Percentiles rank a stretch among this genome's conserved stretches.
Conservation (phyloP, 2,888 invertebrate genomes). For the Thalpophila matura region DNA sequence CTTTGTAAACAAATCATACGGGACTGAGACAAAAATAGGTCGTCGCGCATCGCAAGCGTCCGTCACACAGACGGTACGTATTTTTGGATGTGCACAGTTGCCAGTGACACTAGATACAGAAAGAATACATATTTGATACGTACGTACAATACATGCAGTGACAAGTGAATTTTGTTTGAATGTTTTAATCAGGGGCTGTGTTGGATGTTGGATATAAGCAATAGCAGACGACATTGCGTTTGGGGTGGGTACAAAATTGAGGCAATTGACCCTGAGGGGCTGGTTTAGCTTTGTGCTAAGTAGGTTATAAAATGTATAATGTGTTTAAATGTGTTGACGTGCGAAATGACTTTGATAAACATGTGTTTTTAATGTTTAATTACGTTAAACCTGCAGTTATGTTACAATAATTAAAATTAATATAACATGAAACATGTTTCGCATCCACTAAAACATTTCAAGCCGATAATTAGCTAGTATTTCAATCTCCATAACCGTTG, state of each 20-base stretch:
- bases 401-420: too few relatives aligned
- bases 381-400: too few relatives aligned
- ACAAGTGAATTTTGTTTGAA: slow-evolving; percentile 32
- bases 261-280: not conserved
- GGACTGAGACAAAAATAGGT: slow-evolving; percentile 71
- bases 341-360: not conserved
- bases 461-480: slow-evolving; percentile 37
- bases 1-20: slow-evolving; percentile 77
- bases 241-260: not conserved
- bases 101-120: slow-evolving; percentile 64
- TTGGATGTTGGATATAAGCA: slow-evolving; percentile 21
- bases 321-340: not conserved
- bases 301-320: slow-evolving; percentile 1
- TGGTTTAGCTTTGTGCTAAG: not conserved
- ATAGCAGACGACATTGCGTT: slow-evolving; percentile 13
- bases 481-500: slow-evolving; percentile 56
- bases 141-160: slow-evolving; percentile 37
- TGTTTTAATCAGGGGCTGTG: slow-evolving; percentile 16
- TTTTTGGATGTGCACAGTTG: slow-evolving; percentile 75
- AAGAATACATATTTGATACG: slow-evolving; percentile 55
- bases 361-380: not conserved
- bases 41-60: slow-evolving; percentile 63
- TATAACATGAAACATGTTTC: slow-evolving; percentile 26
- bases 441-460: slow-evolving; percentile 39
- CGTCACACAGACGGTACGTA: slow-evolving; percentile 69